Evolutionary conservation across 2,797 vertebrate species (phyloP).

Genomic region (Pelobates cultripes): DNA sequence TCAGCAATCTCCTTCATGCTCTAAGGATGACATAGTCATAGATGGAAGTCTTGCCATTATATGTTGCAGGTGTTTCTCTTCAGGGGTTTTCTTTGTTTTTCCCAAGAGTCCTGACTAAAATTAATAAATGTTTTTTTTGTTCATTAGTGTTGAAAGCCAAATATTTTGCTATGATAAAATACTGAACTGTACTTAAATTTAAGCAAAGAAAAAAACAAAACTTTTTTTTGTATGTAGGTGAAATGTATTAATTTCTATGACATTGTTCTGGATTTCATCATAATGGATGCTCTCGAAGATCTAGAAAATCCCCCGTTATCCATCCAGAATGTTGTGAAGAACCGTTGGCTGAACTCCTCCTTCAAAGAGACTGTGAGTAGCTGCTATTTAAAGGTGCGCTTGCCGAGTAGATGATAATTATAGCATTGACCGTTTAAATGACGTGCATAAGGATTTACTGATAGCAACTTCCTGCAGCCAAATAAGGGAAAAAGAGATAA

Average conservation of each 20-base stretch:
- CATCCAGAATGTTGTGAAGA: constrained; percentile 95
- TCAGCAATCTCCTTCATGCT: too few species aligned
- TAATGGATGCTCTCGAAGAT: constrained; percentile 98
- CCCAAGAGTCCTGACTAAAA: too few species aligned
- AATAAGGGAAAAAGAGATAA: constrained; percentile 32
- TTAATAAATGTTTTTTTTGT: too few species aligned
- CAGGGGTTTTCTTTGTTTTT: too few species aligned
- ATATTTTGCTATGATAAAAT: too few species aligned
- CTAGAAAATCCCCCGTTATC: constrained; percentile 95
- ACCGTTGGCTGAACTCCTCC: constrained; percentile 94
- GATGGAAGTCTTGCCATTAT: too few species aligned
- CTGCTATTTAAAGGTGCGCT: constrained; percentile 8
- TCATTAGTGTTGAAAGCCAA: too few species aligned
- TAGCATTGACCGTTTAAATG: too few species aligned
- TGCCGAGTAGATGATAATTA: neutral
- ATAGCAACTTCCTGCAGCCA: constrained; percentile 25
- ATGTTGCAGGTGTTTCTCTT: too few species aligned
- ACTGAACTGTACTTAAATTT: too few species aligned
- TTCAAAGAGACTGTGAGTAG: constrained; percentile 94
- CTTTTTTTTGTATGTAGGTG: constrained; percentile 72
- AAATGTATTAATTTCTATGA: constrained; percentile 97
- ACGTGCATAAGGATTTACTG: constrained; percentile 5
- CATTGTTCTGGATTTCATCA: constrained; percentile 94
- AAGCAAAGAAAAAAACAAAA: too few species aligned
- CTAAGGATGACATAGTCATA: too few species aligned